phyloP scores from a whole-genome alignment of 2,797 vertebrate species.

The Margarornis squamiger region DNA sequence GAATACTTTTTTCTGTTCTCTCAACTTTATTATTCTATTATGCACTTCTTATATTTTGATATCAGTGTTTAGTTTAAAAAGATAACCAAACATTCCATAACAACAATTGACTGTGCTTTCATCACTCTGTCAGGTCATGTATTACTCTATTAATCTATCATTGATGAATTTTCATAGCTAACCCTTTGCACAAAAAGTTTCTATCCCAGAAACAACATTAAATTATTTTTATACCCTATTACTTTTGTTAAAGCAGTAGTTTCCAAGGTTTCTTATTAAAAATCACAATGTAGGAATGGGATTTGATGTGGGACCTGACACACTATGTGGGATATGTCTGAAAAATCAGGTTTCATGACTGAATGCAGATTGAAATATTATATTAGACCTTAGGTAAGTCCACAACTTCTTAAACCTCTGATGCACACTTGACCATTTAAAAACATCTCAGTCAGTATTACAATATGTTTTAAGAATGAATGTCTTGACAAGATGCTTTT shows the following conservation, averaged over 20 bases:
- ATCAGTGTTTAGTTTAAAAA: background rate
- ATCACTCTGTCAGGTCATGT: background rate
- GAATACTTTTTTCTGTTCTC: background rate
- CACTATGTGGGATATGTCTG: fast-evolving
- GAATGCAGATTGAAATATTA: background rate
- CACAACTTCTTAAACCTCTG: background rate
- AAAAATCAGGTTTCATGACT: background rate
- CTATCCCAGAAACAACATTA: background rate
- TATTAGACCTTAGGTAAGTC: background rate
- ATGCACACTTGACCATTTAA: background rate
- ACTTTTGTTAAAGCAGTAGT: background rate
- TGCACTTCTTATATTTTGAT: background rate
- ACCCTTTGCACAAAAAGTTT: background rate
- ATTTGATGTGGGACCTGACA: background rate
- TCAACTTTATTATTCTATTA: background rate
- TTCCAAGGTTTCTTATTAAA: background rate
- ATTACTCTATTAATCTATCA: background rate
- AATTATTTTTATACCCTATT: background rate
- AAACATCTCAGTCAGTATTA: background rate
- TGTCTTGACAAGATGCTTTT: background rate
- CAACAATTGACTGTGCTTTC: background rate
- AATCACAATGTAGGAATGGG: background rate
- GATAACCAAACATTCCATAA: background rate
- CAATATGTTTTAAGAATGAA: background rate
- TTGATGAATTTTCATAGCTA: background rate